Conservation (phyloP, 1,140 invertebrate genomes). For the Oreohelix idahoensis region DNA sequence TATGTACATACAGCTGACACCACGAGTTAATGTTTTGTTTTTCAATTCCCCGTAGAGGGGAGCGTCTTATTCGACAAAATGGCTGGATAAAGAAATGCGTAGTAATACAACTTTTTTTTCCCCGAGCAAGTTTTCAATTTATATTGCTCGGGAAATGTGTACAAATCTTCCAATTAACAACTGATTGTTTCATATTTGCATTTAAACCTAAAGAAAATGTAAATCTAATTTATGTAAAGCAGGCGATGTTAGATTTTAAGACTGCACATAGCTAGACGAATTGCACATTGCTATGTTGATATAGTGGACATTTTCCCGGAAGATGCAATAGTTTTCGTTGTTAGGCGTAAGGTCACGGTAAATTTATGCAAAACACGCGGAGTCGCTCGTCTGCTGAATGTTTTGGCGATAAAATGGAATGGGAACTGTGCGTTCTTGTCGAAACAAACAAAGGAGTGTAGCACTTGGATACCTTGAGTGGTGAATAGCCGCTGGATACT, state of each 20-base stretch:
- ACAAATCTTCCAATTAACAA: background rate
- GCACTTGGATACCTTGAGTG: background rate
- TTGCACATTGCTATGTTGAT: background rate
- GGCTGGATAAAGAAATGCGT: constrained; percentile 35
- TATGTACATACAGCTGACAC: too few species aligned
- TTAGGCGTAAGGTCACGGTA: constrained; percentile 9
- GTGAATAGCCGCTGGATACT: background rate
- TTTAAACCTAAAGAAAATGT: too few species aligned
- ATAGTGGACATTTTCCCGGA: background rate
- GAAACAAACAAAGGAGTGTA: constrained; percentile 2
- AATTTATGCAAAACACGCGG: constrained; percentile 13
- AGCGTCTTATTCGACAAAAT: constrained; percentile 47
- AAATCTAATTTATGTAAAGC: too few species aligned
- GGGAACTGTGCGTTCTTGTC: background rate
- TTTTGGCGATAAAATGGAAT: constrained; percentile 22
- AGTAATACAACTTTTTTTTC: background rate
- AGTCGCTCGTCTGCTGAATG: background rate
- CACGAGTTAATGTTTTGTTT: constrained; percentile 56
- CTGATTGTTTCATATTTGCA: too few species aligned
- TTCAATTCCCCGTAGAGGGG: constrained; percentile 59
- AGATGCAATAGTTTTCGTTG: background rate
- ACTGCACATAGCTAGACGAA: background rate
- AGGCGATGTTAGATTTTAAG: too few species aligned
- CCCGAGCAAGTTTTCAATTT: too few species aligned
- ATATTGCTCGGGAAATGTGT: too few species aligned